These are phyloP conservation scores for Australoheros facetus DNA, from an alignment of 2,797 vertebrate species.

Conservation along the genomic window DNA sequence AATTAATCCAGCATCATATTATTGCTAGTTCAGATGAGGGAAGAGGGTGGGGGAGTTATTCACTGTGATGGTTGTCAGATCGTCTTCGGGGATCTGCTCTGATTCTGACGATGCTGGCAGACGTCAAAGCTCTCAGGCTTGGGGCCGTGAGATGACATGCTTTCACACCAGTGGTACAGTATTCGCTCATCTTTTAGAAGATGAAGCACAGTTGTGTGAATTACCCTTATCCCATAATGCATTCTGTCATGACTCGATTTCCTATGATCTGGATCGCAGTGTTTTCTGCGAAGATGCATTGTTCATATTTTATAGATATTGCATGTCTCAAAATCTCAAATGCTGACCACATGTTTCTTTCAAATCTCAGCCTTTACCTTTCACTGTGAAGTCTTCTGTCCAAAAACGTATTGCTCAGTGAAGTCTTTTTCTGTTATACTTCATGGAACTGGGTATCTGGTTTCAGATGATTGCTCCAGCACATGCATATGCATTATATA, in stretches of 20 bases:
- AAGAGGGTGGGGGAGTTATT: conserved; percentile 57
- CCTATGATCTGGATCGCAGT: conserved; percentile 37
- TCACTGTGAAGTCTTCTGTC: conserved; percentile 30
- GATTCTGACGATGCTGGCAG: conserved; percentile 76
- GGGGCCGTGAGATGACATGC: conserved; percentile 63
- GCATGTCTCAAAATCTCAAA: conserved; percentile 36
- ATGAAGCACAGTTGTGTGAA: conserved; percentile 42
- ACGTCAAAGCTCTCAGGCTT: conserved; percentile 67
- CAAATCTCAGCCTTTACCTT: conserved; percentile 52
- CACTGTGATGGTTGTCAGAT: conserved; percentile 74
- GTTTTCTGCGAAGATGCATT: conserved; percentile 2
- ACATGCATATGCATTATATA: conserved; percentile 78
- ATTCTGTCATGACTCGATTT: conserved; percentile 53
- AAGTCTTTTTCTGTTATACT: conserved; percentile 52
- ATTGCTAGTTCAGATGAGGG: conserved; percentile 72
- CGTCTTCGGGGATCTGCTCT: conserved; percentile 77
- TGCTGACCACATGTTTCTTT: conserved; percentile 54
- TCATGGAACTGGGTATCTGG: conserved; percentile 65
- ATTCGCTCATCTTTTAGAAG: conserved; percentile 48
- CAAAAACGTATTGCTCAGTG: conserved; percentile 31
- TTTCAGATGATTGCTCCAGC: conserved; percentile 75
- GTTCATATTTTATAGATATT: conserved; percentile 46
- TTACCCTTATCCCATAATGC: conserved; percentile 44
- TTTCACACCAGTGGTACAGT: conserved; percentile 61
- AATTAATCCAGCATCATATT: conserved; percentile 77